A percentile compares a stretch with the other conserved stretches of the same genome.
These are phyloP conservation scores for Podarcis cretensis DNA, from an alignment of 2,113 vertebrate genomes.

Conservation along the genomic window DNA sequence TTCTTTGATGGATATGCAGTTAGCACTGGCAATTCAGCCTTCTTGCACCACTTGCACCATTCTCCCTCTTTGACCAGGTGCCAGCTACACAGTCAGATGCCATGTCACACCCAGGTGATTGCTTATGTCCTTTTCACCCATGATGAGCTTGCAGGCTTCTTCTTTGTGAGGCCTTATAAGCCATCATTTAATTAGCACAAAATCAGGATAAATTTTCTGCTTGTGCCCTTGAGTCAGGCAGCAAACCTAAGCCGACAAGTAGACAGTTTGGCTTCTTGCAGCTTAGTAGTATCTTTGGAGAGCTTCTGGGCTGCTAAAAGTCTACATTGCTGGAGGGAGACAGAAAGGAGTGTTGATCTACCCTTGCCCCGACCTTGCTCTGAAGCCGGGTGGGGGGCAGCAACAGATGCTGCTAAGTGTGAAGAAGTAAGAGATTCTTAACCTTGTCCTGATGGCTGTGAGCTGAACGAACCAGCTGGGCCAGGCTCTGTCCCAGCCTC, in stretches of 20 bases:
- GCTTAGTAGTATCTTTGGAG: background rate
- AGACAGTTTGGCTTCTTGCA: background rate
- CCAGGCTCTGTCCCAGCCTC: background rate
- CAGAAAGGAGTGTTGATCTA: background rate
- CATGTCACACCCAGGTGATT: background rate
- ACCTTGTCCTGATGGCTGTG: conserved; percentile 41
- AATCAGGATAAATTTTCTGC: background rate
- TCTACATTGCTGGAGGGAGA: background rate
- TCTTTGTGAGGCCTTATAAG: background rate
- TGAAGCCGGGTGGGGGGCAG: background rate
- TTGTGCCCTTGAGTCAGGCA: background rate
- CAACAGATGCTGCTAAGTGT: background rate
- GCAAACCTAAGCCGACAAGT: background rate
- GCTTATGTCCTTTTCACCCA: background rate
- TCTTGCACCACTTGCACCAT: background rate
- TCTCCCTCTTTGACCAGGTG: background rate
- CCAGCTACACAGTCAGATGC: background rate
- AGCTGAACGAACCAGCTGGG: background rate
- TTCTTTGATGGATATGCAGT: background rate
- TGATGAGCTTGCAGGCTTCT: background rate
- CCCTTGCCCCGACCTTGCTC: background rate
- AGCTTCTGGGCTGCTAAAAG: background rate
- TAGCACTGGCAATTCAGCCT: background rate
- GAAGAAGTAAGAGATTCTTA: background rate
- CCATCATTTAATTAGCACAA: background rate